Conservation (phyloP, 2,888 invertebrate genomes). For the Xestia sexstrigata region DNA sequence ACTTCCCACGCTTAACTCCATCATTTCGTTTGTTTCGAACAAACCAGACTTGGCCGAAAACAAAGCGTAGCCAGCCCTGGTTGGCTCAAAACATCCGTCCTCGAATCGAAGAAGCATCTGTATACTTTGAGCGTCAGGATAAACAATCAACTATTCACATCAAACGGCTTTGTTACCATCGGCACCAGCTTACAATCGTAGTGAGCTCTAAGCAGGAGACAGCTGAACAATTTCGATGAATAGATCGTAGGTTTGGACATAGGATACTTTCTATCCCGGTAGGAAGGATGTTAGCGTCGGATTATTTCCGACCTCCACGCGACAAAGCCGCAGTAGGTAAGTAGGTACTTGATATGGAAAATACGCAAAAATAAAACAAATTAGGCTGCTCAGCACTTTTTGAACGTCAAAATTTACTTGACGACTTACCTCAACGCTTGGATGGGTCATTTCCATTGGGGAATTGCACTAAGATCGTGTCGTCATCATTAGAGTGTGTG, state of each 20-base stretch:
- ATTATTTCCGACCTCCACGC: too few relatives aligned
- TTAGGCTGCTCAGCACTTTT: too few relatives aligned
- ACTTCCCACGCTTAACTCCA: neutral
- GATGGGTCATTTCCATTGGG: too few relatives aligned
- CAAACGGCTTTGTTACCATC: neutral
- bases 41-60: neutral
- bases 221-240: neutral
- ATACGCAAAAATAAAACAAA: too few relatives aligned
- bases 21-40: neutral
- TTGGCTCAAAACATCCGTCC: constrained; percentile 40
- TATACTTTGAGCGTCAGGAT: neutral
- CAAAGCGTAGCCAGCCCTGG: neutral
- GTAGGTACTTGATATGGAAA: too few relatives aligned
- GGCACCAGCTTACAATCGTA: neutral
- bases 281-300: neutral
- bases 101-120: constrained; percentile 2
- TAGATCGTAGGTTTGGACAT: too few relatives aligned
- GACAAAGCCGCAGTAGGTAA: too few relatives aligned
- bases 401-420: too few relatives aligned
- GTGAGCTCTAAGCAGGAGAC: neutral
- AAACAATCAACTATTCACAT: constrained; percentile 25
- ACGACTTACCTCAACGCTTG: too few relatives aligned
- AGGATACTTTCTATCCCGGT: neutral
- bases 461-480: neutral
- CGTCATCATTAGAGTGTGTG: neutral